These are phyloP conservation scores for Microtus pennsylvanicus DNA, from an alignment of 2,113 vertebrate species.

Conservation along the genomic window DNA sequence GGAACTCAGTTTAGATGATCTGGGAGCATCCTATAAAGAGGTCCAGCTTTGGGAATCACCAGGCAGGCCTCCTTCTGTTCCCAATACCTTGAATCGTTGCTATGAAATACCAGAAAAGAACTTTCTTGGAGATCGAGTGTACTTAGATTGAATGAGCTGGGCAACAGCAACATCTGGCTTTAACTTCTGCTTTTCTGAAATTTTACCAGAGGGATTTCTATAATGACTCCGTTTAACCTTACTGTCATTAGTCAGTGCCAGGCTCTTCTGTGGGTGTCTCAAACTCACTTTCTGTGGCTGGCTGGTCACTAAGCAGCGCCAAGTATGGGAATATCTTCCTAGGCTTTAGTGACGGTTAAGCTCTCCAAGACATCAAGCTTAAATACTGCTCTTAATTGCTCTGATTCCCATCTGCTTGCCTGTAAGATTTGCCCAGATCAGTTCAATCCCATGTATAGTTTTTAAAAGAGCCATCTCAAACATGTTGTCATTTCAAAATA, in stretches of 20 bases:
- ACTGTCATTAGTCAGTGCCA: slow-evolving; percentile 80
- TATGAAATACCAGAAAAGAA: slow-evolving; percentile 28
- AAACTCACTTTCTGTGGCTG: slow-evolving; percentile 68
- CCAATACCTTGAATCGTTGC: slow-evolving; percentile 19
- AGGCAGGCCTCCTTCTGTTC: slow-evolving; percentile 30
- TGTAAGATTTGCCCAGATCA: neutral
- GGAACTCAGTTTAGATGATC: neutral
- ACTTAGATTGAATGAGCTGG: slow-evolving; percentile 55
- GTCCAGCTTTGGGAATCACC: slow-evolving; percentile 21
- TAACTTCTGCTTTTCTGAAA: slow-evolving; percentile 60
- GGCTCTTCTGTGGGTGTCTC: slow-evolving; percentile 60
- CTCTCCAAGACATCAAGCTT: slow-evolving; percentile 42
- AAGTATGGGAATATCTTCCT: slow-evolving; percentile 62
- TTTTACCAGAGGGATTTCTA: slow-evolving; percentile 73
- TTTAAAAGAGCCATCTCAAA: slow-evolving; percentile 21
- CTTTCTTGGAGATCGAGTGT: slow-evolving; percentile 51
- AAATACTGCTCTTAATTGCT: slow-evolving; percentile 37
- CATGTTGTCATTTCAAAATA: neutral
- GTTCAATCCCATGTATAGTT: neutral
- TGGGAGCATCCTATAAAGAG: neutral
- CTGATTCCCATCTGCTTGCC: slow-evolving; percentile 10
- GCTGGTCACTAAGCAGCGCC: slow-evolving; percentile 65
- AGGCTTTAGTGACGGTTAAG: slow-evolving; percentile 50
- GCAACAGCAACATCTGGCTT: slow-evolving; percentile 64
- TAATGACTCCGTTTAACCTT: slow-evolving; percentile 73